phyloP scores from a whole-genome alignment of 2,113 vertebrate genomes.

The Gallinago paraguaiae region DNA sequence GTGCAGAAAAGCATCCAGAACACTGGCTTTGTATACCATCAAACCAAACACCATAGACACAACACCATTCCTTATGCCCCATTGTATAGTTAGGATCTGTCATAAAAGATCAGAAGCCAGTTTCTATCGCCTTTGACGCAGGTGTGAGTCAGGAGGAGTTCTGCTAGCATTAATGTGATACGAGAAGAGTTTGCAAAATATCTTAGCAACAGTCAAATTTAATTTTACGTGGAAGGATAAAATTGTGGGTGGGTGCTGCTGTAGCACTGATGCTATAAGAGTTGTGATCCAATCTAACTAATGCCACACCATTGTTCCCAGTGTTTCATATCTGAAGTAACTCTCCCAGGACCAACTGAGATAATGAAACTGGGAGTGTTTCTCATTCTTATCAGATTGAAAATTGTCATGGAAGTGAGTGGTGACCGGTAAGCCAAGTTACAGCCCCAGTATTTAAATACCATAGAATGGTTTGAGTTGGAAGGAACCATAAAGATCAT shows the following conservation, averaged over 20 bases:
- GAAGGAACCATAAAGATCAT: neutral
- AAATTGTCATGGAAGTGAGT: neutral
- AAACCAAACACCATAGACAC: neutral
- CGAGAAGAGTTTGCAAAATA: neutral
- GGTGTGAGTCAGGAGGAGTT: neutral
- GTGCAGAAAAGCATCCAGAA: neutral
- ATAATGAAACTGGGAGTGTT: neutral
- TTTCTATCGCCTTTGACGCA: neutral
- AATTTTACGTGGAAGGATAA: neutral
- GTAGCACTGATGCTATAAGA: neutral
- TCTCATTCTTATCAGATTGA: neutral
- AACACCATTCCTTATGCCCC: fast-evolving
- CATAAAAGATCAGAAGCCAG: neutral
- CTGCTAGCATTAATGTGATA: neutral
- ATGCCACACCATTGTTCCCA: neutral
- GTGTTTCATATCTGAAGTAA: neutral
- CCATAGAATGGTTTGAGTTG: neutral
- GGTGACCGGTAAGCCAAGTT: neutral
- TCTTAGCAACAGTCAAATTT: neutral
- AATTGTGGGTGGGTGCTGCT: neutral
- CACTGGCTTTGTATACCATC: neutral
- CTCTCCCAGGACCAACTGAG: neutral
- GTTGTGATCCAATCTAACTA: neutral
- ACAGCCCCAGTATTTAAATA: neutral
- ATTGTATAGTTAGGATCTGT: neutral